Evolutionary conservation across 2,113 vertebrate species (phyloP).

Genomic region (Coptodon rendalli): DNA sequence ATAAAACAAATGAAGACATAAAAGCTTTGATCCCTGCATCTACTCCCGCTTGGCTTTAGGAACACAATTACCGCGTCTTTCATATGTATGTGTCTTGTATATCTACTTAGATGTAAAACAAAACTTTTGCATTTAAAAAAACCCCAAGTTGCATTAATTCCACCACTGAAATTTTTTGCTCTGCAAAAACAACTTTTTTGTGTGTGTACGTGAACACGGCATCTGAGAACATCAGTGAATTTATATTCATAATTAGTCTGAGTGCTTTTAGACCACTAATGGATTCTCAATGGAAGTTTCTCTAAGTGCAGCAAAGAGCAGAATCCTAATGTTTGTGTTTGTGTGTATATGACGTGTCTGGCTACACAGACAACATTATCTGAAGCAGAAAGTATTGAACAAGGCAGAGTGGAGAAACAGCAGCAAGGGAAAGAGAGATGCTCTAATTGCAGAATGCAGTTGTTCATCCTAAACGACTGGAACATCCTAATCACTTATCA

Average conservation of each 20-base stretch:
- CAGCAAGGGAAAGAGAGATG: conserved; percentile 15
- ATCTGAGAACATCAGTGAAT: conserved; percentile 29
- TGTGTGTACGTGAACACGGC: background rate
- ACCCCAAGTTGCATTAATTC: background rate
- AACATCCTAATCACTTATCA: conserved; percentile 53
- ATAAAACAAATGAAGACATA: background rate
- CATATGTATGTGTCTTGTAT: background rate
- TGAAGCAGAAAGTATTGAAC: conserved; percentile 33
- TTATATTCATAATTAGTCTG: conserved; percentile 58
- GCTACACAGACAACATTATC: conserved; percentile 31
- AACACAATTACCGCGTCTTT: background rate
- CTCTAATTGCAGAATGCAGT: conserved; percentile 43
- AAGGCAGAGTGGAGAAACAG: background rate
- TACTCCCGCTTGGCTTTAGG: background rate
- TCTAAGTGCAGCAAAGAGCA: conserved; percentile 56
- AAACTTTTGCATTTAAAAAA: background rate
- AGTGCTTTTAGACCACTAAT: conserved; percentile 61
- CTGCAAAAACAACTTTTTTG: background rate
- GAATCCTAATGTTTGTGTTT: conserved; percentile 55
- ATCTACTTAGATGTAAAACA: background rate
- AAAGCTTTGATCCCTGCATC: background rate
- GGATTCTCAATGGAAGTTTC: conserved; percentile 56
- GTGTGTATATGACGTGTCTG: conserved; percentile 3
- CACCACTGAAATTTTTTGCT: background rate
- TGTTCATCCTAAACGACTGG: conserved; percentile 42